Percentiles rank a stretch among this genome's conserved stretches.
These are phyloP conservation scores for Brienomyrus longianalis DNA, from an alignment of 2,113 vertebrate species.

Conservation along the genomic window DNA sequence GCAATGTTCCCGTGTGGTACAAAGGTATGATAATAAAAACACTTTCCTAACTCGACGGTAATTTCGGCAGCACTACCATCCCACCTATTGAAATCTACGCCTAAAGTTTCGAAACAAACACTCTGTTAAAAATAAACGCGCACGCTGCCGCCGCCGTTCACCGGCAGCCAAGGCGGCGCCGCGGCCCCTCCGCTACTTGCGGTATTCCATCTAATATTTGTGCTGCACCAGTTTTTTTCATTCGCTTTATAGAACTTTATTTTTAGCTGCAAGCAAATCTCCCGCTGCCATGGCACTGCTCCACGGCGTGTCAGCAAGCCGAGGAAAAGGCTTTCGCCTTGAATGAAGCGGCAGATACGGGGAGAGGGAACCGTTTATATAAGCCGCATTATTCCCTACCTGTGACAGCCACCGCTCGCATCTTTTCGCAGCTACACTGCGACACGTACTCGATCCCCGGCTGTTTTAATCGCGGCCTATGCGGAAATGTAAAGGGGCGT, in stretches of 20 bases:
- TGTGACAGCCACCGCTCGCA: conserved; percentile 30
- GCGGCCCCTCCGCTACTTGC: not conserved
- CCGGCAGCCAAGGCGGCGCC: not conserved
- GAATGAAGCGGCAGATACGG: conserved; percentile 26
- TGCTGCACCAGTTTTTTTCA: conserved; percentile 28
- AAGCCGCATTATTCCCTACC: conserved; percentile 38
- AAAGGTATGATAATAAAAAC: not conserved
- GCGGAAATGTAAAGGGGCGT: conserved; percentile 28
- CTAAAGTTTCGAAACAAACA: not conserved
- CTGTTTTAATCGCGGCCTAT: conserved; percentile 25
- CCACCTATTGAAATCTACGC: not conserved
- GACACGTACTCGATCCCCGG: not conserved
- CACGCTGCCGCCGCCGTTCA: not conserved
- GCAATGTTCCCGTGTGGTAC: not conserved
- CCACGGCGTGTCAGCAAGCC: conserved; percentile 21
- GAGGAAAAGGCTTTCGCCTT: conserved; percentile 31
- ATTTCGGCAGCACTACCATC: not conserved
- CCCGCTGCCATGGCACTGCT: conserved; percentile 24
- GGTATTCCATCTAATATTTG: conserved; percentile 47
- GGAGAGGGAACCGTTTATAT: conserved; percentile 36
- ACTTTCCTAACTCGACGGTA: not conserved
- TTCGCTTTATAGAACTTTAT: conserved; percentile 44
- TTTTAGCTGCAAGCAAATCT: conserved; percentile 45
- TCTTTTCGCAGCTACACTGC: conserved; percentile 8
- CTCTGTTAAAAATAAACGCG: not conserved